Percentiles rank a stretch among this genome's conserved stretches.
phyloP scores from a whole-genome alignment of 2,888 invertebrate species.

The Peribatodes rhomboidaria region DNA sequence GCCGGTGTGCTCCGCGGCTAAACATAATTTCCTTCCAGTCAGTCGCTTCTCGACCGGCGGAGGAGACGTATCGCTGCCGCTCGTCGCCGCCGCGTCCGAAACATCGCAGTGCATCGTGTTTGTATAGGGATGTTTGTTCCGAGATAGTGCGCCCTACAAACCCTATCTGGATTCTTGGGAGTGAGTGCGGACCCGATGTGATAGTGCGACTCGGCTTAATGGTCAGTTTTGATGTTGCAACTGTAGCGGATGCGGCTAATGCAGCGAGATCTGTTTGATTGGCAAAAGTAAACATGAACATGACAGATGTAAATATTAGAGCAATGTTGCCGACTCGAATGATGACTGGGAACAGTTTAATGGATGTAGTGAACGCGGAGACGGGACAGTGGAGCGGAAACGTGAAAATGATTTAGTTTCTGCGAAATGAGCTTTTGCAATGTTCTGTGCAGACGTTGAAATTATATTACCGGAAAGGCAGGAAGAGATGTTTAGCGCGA shows the following conservation, averaged over 20 bases:
- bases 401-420: constrained; percentile 73
- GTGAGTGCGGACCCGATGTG: constrained; percentile 61
- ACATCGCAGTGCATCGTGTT: constrained; percentile 77
- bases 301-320: constrained; percentile 72
- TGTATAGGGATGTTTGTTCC: constrained; percentile 80
- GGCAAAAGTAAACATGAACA: constrained; percentile 78
- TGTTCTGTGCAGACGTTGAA: constrained; percentile 23
- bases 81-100: constrained; percentile 69
- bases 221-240: constrained; percentile 69
- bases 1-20: constrained; percentile 85
- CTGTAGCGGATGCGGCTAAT: constrained; percentile 69
- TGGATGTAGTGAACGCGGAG: constrained; percentile 64
- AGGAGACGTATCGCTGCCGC: constrained; percentile 69
- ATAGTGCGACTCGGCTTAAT: constrained; percentile 68
- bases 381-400: constrained; percentile 70
- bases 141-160: constrained; percentile 78
- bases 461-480: constrained; percentile 29
- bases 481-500: constrained; percentile 20
- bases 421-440: constrained; percentile 46
- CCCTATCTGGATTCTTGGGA: constrained; percentile 73
- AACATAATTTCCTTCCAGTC: constrained; percentile 80
- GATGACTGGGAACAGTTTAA: constrained; percentile 70
- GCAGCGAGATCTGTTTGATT: constrained; percentile 77
- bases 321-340: constrained; percentile 63
- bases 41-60: constrained; percentile 78